These are phyloP conservation scores for Xiphydria camelus DNA, from an alignment of 2,888 invertebrate species.

Conservation along the genomic window DNA sequence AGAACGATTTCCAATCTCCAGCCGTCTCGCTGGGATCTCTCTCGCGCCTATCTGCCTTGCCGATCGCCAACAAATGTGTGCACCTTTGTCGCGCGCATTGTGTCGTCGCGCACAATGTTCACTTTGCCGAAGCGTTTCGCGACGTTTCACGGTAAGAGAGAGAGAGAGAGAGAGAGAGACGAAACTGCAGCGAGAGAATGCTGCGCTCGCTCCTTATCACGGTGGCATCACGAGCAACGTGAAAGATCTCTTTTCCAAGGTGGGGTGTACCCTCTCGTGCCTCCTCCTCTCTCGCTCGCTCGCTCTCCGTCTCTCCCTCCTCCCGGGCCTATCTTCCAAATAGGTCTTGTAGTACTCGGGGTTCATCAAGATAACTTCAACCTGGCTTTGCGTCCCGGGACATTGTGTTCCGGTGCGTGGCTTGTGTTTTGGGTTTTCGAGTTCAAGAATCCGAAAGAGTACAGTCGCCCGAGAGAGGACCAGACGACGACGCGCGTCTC, in stretches of 20 bases:
- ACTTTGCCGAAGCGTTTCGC: slow-evolving; percentile 27
- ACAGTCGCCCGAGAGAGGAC: too few relatives aligned
- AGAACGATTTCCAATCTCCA: not conserved
- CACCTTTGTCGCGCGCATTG: slow-evolving; percentile 28
- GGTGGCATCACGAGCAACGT: slow-evolving; percentile 45
- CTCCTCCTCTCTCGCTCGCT: not conserved
- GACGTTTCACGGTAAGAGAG: slow-evolving; percentile 11
- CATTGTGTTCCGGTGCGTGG: slow-evolving; percentile 13
- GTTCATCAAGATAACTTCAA: slow-evolving; percentile 49
- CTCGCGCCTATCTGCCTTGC: slow-evolving; percentile 26
- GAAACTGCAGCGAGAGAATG: slow-evolving; percentile 29
- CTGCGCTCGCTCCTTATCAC: slow-evolving; percentile 34
- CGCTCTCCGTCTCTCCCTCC: slow-evolving; percentile 9
- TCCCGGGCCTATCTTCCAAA: slow-evolving; percentile 39
- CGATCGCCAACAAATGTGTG: slow-evolving; percentile 37
- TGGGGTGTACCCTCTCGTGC: slow-evolving; percentile 19
- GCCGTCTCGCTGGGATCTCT: not conserved
- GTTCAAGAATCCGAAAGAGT: slow-evolving; percentile 3
- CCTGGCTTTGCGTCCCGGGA: slow-evolving; percentile 15
- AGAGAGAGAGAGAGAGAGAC: slow-evolving; percentile 16
- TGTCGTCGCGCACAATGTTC: slow-evolving; percentile 24
- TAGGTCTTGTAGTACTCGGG: slow-evolving; percentile 49
- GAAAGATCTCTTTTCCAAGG: slow-evolving; percentile 45
- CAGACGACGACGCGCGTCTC: too few relatives aligned
- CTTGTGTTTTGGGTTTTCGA: slow-evolving; percentile 15